Percentiles rank a stretch among this genome's conserved stretches.
These are phyloP conservation scores for Pogonognathellus flavescens DNA, from an alignment of 1,140 invertebrate genomes.

Conservation along the genomic window DNA sequence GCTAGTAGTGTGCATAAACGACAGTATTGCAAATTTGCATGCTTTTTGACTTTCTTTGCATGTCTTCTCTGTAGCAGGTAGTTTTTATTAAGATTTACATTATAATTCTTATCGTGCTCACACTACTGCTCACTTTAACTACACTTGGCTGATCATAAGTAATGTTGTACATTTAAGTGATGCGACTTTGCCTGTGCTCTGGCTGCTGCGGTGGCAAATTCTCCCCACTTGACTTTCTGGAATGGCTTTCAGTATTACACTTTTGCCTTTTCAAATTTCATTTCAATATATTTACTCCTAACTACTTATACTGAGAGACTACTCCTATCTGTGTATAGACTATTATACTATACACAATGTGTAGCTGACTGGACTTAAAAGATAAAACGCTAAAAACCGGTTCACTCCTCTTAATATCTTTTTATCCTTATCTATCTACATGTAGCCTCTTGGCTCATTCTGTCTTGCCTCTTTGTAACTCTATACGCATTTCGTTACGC, in stretches of 20 bases:
- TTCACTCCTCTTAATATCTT: conserved; percentile 33
- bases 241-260: neutral
- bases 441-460: neutral
- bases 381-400: conserved; percentile 47
- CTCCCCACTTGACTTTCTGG: no score
- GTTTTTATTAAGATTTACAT: conserved; percentile 28
- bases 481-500: neutral
- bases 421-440: conserved; percentile 50
- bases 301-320: no score
- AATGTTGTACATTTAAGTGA: neutral
- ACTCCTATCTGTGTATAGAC: no score
- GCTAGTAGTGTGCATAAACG: neutral
- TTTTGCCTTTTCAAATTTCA: conserved; percentile 2
- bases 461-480: conserved; percentile 1
- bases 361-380: conserved; percentile 23
- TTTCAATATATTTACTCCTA: neutral
- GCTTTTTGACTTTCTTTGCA: conserved; percentile 36
- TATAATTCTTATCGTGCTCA: conserved; percentile 26
- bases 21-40: conserved; percentile 3
- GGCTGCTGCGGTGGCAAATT: no score
- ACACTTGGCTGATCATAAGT: neutral
- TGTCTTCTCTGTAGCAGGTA: conserved; percentile 22
- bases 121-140: neutral
- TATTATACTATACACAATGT: neutral
- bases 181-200: no score